Conservation (phyloP, 1,140 invertebrate genomes). For the Drosophila takahashii region DNA sequence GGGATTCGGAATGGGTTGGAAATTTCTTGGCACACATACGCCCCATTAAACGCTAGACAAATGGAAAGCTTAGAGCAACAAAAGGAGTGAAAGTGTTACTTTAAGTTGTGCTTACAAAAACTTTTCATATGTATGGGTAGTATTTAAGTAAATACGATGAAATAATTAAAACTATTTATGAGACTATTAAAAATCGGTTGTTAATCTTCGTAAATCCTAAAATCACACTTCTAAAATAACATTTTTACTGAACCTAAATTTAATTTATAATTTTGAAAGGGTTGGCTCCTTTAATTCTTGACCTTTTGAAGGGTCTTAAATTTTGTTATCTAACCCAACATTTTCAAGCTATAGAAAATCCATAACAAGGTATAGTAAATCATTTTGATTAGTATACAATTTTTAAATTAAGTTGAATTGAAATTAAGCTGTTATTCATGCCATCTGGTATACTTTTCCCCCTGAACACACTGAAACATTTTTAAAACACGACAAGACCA, state of each 20-base stretch:
- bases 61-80: constrained; percentile 22
- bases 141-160: background rate
- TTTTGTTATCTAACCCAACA: too few species aligned
- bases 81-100: constrained; percentile 29
- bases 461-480: background rate
- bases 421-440: background rate
- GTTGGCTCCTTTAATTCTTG: too few species aligned
- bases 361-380: too few species aligned
- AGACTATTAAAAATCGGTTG: background rate
- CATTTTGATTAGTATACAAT: too few species aligned
- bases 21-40: constrained; percentile 74
- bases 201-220: background rate
- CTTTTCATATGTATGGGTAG: background rate
- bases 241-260: too few species aligned
- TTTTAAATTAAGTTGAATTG: too few species aligned
- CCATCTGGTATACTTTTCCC: background rate
- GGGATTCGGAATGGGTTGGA: constrained; percentile 13
- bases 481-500: background rate
- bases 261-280: too few species aligned
- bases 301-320: too few species aligned
- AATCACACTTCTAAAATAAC: too few species aligned
- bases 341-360: too few species aligned
- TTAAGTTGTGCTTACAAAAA: background rate
- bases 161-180: background rate
- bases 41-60: constrained; percentile 67